Evolutionary conservation across 2,797 vertebrate species (phyloP).

Genomic region (Enteromius anoplus): DNA sequence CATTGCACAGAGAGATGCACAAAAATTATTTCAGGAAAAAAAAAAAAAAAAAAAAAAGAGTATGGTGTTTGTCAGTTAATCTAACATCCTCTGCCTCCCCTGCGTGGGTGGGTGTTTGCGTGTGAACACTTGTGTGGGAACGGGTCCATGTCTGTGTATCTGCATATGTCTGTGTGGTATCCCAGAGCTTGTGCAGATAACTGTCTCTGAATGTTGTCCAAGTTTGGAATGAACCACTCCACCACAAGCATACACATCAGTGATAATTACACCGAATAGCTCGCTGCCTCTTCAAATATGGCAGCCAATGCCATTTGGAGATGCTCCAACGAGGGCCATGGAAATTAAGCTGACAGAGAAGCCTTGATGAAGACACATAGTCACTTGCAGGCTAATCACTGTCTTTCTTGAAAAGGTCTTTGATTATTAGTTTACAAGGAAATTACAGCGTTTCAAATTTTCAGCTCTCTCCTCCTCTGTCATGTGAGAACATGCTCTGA

Average conservation of each 20-base stretch:
- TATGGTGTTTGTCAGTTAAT: conserved; percentile 11
- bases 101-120: conserved; percentile 8
- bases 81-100: not conserved
- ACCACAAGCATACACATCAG: conserved; percentile 53
- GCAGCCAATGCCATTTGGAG: conserved; percentile 45
- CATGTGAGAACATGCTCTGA: conserved; percentile 1
- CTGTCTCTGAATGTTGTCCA: conserved; percentile 42
- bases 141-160: conserved; percentile 12
- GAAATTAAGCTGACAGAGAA: conserved; percentile 31
- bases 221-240: conserved; percentile 54
- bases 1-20: not conserved
- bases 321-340: conserved; percentile 37
- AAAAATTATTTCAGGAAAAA: not conserved
- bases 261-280: conserved; percentile 56
- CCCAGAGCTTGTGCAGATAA: conserved; percentile 28
- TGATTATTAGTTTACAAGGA: conserved; percentile 47
- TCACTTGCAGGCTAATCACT: conserved; percentile 41
- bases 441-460: conserved; percentile 49
- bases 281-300: conserved; percentile 52
- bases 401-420: conserved; percentile 40
- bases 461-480: conserved; percentile 2
- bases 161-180: conserved; percentile 37
- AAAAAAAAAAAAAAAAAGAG: not conserved
- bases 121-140: not conserved
- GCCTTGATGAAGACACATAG: conserved; percentile 43